These are phyloP conservation scores for Atta texana DNA, from an alignment of 1,140 invertebrate genomes.

Conservation along the genomic window DNA sequence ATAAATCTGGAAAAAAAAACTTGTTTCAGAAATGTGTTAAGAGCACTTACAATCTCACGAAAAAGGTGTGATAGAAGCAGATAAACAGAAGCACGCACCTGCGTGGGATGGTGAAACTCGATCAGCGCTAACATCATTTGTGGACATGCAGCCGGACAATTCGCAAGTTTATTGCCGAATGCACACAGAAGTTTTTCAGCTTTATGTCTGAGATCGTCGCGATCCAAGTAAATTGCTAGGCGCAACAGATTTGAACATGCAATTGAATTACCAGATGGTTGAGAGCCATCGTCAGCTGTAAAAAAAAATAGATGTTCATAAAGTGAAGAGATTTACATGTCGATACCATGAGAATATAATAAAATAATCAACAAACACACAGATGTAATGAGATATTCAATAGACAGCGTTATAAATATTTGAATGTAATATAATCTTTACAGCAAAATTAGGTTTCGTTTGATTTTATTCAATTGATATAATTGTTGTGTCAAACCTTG, in stretches of 20 bases:
- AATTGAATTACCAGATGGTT: conserved; percentile 97
- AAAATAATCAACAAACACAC: conserved; percentile 57
- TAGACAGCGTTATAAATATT: conserved; percentile 71
- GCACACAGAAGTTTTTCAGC: conserved; percentile 88
- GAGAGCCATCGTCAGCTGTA: conserved; percentile 97
- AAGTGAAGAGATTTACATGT: conserved; percentile 23
- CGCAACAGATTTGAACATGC: conserved; percentile 93
- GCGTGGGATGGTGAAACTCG: conserved; percentile 89
- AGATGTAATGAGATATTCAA: conserved; percentile 56
- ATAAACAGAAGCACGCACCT: conserved; percentile 84
- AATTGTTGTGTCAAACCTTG: not conserved
- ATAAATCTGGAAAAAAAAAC: conserved; percentile 87
- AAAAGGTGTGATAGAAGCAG: not conserved
- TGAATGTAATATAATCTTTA: conserved; percentile 54
- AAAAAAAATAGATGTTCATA: conserved; percentile 63
- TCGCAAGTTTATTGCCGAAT: conserved; percentile 88
- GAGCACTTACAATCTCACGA: not conserved
- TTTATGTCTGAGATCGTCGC: conserved; percentile 87
- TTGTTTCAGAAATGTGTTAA: not conserved
- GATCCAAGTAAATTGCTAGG: conserved; percentile 89
- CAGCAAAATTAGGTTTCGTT: conserved; percentile 52
- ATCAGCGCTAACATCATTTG: conserved; percentile 93
- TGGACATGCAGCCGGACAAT: conserved; percentile 90
- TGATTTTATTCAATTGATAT: conserved; percentile 29
- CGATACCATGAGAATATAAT: not conserved